Base-by-base conservation (phyloP, 1,140 invertebrate species). In the Leptinotarsa lineolata region DNA sequence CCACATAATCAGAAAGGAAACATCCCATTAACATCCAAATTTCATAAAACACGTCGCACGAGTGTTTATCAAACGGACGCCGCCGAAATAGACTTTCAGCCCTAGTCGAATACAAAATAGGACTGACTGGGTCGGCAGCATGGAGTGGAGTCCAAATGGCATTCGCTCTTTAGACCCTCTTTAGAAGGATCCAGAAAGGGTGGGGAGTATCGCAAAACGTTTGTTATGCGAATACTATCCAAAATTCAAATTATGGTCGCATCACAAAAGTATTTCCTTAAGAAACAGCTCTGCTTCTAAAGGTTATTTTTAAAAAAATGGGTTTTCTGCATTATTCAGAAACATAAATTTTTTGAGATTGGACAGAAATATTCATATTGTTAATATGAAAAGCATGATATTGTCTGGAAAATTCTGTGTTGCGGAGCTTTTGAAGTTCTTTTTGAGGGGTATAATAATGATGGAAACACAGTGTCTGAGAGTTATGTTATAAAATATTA, bases 11-110 rank as follows among this genome's bases (percentile, higher is more conserved):
- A 59, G 21, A 69, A 69, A 69, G 68, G 68, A 69, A 69, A 59
- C 68, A 69, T 69, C 45, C 68, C 30, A 69, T 69, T 69, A 69
- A 54, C 68, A 69, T 69, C 68, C 54, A 69, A 69, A 69, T 59
- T 59, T 69, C 54, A 59, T 59, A 69, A 69, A 59, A 69, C 21
- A 58, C 18, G 46, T 21, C 58, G 46, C 24, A 46, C 54, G 46
- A 21, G 21, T 46, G 21, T 18, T 69, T 59, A 21, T 69, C 54
- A 69, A 69, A 69, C 68, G 54, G 45, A 30, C 16, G 54, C 68
- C 68, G 68, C 59, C 68, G 15, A 69, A 46, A 68, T 20, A 45
- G 66, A 21, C 66, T 21, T 68, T 30, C 2, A 60, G 21, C 54
- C 48, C 68, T 48, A 21, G n/a, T 59, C 68, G 68, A 58, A 69